These are phyloP conservation scores for Hippoglossus hippoglossus DNA, from an alignment of 2,797 vertebrate species.

Conservation along the genomic window DNA sequence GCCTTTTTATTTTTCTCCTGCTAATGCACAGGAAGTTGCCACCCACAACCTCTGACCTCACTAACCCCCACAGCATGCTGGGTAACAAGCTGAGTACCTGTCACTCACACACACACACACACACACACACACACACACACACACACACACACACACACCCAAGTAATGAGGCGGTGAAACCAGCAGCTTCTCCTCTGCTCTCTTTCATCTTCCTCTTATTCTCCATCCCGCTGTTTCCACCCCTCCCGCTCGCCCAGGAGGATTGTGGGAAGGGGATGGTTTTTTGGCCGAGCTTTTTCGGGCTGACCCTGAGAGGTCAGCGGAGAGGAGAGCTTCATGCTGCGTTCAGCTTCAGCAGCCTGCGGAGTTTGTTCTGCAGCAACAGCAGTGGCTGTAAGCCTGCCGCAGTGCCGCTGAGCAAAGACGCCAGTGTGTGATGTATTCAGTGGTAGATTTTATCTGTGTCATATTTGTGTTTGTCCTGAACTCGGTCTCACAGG, in stretches of 20 bases:
- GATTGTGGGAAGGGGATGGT: slow-evolving; percentile 48
- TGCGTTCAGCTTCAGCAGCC: neutral
- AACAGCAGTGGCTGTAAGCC: neutral
- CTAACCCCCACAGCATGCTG: slow-evolving; percentile 69
- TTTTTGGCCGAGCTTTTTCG: slow-evolving; percentile 27
- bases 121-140: slow-evolving; percentile 2
- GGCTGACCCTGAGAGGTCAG: slow-evolving; percentile 47
- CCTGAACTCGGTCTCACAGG: too few species aligned
- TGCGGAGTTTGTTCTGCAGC: neutral
- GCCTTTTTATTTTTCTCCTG: slow-evolving; percentile 51
- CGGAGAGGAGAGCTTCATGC: slow-evolving; percentile 13
- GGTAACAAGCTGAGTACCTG: slow-evolving; percentile 65
- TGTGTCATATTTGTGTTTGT: too few species aligned
- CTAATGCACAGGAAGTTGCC: slow-evolving; percentile 82
- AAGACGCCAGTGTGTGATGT: neutral
- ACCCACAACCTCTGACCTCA: slow-evolving; percentile 71
- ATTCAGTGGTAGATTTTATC: too few species aligned
- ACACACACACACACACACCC: slow-evolving; percentile 17
- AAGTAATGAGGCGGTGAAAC: slow-evolving; percentile 50
- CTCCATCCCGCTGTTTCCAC: slow-evolving; percentile 51
- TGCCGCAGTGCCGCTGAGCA: slow-evolving; percentile 15
- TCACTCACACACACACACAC: slow-evolving; percentile 27
- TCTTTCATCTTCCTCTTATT: slow-evolving; percentile 66
- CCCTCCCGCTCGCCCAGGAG: slow-evolving; percentile 39
- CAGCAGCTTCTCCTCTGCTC: slow-evolving; percentile 32